These are phyloP conservation scores for Chymomyza amoena DNA, from an alignment of 2,888 invertebrate genomes.

Conservation along the genomic window DNA sequence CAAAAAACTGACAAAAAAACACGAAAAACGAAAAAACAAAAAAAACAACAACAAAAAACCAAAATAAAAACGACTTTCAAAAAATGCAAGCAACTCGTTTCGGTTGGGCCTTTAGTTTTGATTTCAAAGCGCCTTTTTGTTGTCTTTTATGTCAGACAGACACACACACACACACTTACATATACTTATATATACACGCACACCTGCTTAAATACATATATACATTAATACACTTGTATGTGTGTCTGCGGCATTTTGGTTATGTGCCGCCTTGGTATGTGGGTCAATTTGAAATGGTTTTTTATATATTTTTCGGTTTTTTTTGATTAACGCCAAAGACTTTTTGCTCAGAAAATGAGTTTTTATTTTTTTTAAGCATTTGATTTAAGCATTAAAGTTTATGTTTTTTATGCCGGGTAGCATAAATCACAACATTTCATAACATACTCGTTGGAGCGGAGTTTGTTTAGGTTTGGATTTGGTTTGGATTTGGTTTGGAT, in stretches of 20 bases:
- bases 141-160: constrained; percentile 37
- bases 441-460: not conserved
- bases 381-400: not conserved
- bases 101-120: constrained; percentile 38
- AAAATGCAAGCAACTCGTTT: constrained; percentile 53
- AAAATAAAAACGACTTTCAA: constrained; percentile 58
- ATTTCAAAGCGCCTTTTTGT: constrained; percentile 44
- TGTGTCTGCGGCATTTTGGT: constrained; percentile 14
- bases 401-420: not conserved
- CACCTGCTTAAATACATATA: constrained; percentile 37
- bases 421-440: not conserved
- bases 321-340: constrained; percentile 56
- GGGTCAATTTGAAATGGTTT: constrained; percentile 67
- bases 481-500: too few species aligned
- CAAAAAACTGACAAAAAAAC: constrained; percentile 13
- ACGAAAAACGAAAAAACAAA: constrained; percentile 11
- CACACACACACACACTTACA: too few species aligned
- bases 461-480: not conserved
- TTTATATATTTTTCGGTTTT: not conserved
- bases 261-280: constrained; percentile 69
- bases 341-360: constrained; percentile 4
- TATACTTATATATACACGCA: constrained; percentile 21
- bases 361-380: not conserved
- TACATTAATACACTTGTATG: not conserved
- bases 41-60: not conserved